These are phyloP conservation scores for Eremophila alpestris DNA, from an alignment of 2,797 vertebrate genomes.

Conservation along the genomic window DNA sequence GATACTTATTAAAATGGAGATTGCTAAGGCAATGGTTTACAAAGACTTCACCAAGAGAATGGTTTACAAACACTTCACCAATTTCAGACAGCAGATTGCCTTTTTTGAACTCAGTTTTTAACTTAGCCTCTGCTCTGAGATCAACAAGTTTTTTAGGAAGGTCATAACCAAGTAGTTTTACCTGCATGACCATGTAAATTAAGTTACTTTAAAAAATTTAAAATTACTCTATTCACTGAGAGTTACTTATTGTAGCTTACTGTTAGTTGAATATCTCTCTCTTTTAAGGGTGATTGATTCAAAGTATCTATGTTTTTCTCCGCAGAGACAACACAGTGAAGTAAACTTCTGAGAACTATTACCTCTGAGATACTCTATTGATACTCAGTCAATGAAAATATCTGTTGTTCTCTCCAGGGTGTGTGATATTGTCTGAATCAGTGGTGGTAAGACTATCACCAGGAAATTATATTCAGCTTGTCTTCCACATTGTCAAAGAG, in stretches of 20 bases:
- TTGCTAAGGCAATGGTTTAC: neutral
- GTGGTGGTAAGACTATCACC: rapidly evolving
- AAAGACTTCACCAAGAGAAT: neutral
- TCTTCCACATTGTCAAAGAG: neutral
- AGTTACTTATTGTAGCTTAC: neutral
- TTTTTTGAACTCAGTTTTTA: neutral
- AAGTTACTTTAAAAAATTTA: neutral
- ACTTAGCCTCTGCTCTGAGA: neutral
- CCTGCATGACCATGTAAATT: neutral
- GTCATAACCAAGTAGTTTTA: neutral
- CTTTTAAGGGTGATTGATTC: neutral
- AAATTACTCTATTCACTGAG: neutral
- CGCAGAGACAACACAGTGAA: neutral
- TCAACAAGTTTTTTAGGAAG: neutral
- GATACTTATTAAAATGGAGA: neutral
- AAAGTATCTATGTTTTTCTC: neutral
- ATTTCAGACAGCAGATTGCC: neutral
- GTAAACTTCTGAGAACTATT: neutral
- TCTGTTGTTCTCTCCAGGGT: neutral
- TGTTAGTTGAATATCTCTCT: neutral
- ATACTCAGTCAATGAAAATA: neutral
- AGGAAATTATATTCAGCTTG: neutral
- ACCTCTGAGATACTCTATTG: neutral
- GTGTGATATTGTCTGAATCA: neutral
- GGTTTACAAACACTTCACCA: neutral